These are phyloP conservation scores for Pseudoatta argentina DNA, from an alignment of 1,140 invertebrate genomes.

Conservation along the genomic window DNA sequence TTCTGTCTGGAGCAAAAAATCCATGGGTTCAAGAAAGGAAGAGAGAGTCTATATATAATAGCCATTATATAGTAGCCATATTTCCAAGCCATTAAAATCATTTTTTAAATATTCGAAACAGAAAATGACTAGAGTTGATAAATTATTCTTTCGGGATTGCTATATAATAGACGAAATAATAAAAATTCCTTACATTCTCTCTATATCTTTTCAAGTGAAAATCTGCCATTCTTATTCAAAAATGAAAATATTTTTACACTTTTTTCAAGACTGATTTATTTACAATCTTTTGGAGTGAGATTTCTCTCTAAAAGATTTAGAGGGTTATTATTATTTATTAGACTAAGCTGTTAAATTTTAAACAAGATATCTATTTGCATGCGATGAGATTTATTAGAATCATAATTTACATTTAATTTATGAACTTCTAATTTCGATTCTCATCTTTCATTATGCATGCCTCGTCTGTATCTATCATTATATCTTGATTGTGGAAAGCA, in stretches of 20 bases:
- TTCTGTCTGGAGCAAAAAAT: slow-evolving; percentile 22
- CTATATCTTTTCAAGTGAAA: too few species aligned
- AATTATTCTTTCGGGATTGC: slow-evolving; percentile 1
- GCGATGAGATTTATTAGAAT: background rate
- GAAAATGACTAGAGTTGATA: background rate
- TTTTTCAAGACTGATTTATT: too few species aligned
- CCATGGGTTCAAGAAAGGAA: background rate
- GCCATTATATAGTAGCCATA: background rate
- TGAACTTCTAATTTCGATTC: too few species aligned
- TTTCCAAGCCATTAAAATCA: background rate
- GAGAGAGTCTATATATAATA: background rate
- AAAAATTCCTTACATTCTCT: background rate
- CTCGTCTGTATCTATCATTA: background rate
- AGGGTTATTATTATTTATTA: too few species aligned
- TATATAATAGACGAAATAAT: background rate
- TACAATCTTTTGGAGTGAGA: too few species aligned
- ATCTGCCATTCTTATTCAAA: too few species aligned
- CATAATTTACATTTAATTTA: background rate
- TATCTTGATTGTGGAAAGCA: background rate
- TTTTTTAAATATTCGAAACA: background rate
- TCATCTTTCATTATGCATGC: too few species aligned
- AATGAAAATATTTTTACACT: too few species aligned
- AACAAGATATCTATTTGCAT: background rate
- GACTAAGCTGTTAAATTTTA: background rate
- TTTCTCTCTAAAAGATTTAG: too few species aligned